Evolutionary conservation across 2,888 invertebrate genomes (phyloP).

Genomic region (Pseudococcus longispinus): DNA sequence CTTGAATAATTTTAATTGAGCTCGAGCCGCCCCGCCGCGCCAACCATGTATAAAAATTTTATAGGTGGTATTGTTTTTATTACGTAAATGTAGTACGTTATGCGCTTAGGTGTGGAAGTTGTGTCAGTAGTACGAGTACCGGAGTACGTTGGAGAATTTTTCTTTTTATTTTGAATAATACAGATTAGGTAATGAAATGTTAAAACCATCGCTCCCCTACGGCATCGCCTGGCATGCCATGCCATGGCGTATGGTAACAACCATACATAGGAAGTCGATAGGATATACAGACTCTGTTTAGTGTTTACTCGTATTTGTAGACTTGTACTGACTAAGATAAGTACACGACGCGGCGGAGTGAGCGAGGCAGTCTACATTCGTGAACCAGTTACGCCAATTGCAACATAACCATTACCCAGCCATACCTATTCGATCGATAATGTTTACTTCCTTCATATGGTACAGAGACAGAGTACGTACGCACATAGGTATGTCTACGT

Average conservation of each 20-base stretch:
- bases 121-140: slow-evolving; percentile 9
- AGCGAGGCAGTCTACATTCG: background rate
- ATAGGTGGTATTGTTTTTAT: background rate
- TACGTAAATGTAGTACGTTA: background rate
- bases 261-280: slow-evolving; percentile 35
- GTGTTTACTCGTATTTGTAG: background rate
- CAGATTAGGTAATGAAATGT: slow-evolving; percentile 18
- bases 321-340: background rate
- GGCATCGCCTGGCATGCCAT: background rate
- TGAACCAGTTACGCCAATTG: slow-evolving; percentile 1
- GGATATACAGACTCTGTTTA: background rate
- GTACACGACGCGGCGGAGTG: background rate
- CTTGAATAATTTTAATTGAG: background rate
- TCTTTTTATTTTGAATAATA: slow-evolving; percentile 32
- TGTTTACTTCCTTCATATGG: background rate
- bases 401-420: background rate
- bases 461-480: background rate
- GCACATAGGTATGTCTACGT: too few relatives aligned
- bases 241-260: background rate
- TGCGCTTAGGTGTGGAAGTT: slow-evolving; percentile 7
- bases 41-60: background rate
- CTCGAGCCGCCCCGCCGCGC: background rate
- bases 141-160: background rate
- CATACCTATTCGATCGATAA: background rate
- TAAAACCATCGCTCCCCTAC: slow-evolving; percentile 19